A percentile compares a stretch with the other conserved stretches of the same genome.
phyloP scores from a whole-genome alignment of 2,888 invertebrate genomes.

The Nebria salina region DNA sequence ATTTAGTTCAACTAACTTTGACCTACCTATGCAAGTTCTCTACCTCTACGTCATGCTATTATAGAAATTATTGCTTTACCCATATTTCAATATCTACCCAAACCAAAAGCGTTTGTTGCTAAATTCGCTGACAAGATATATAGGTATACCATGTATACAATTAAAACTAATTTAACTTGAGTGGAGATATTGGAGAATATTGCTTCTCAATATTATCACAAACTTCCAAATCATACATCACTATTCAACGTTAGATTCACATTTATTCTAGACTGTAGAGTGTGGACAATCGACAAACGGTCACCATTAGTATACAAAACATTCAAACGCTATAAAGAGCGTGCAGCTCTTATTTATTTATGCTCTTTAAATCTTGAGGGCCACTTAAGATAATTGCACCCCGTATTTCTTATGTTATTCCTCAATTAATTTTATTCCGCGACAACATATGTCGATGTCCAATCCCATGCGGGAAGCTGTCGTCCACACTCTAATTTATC shows the following conservation, averaged over 20 bases:
- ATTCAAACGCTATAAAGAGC: too few relatives aligned
- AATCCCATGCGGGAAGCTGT: too few relatives aligned
- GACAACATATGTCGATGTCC: too few relatives aligned
- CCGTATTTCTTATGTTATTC: too few relatives aligned
- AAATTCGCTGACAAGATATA: neutral
- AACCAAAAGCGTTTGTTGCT: neutral
- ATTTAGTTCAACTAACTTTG: neutral
- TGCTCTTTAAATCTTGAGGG: too few relatives aligned
- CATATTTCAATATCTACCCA: neutral
- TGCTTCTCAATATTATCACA: neutral
- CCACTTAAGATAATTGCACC: too few relatives aligned
- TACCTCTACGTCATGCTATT: neutral
- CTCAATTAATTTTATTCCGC: too few relatives aligned
- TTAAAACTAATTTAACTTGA: neutral
- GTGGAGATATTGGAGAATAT: neutral
- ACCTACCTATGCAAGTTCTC: neutral
- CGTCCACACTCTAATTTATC: too few relatives aligned
- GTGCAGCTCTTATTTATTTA: too few relatives aligned
- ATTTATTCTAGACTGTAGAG: too few relatives aligned
- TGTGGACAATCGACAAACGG: too few relatives aligned
- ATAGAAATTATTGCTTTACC: neutral
- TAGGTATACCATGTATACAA: neutral
- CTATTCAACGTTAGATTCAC: neutral
- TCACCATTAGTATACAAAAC: too few relatives aligned
- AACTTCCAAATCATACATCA: neutral